Percentiles rank a stretch among this genome's conserved stretches.
Evolutionary conservation across 2,113 vertebrate species (phyloP).

Genomic region (Carlito syrichta): DNA sequence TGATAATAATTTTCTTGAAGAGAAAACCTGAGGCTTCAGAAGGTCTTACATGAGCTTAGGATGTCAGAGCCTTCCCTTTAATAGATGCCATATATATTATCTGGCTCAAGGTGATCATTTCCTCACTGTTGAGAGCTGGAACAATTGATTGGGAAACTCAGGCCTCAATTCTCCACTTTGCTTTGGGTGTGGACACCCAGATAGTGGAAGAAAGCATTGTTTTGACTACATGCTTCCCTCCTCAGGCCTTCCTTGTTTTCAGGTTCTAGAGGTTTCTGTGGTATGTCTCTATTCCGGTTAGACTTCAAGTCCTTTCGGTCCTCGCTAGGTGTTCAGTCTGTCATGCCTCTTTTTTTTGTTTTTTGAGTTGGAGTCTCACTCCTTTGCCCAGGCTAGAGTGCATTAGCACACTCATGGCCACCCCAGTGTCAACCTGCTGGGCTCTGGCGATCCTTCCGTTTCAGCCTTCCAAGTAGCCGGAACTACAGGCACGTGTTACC

Average conservation of each 20-base stretch:
- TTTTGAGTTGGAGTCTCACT: no score
- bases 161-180: not conserved
- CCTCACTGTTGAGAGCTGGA: not conserved
- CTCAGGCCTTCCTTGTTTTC: not conserved
- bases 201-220: not conserved
- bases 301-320: not conserved
- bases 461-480: no score
- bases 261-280: not conserved
- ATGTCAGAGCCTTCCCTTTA: not conserved
- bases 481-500: no score
- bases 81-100: not conserved
- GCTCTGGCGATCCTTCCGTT: no score
- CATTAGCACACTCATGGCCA: no score
- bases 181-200: not conserved
- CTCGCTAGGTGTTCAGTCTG: not conserved
- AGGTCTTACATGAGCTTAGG: not conserved
- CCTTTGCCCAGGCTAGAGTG: no score
- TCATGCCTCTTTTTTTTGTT: not conserved
- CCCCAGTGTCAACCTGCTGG: no score
- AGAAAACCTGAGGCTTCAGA: not conserved
- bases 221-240: not conserved
- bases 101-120: not conserved
- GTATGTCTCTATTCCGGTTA: not conserved
- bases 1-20: not conserved
- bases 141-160: not conserved